Percentiles rank a stretch among this genome's conserved stretches.
These are phyloP conservation scores for Drosophila setosimentum DNA, from an alignment of 2,888 invertebrate genomes.

Conservation along the genomic window DNA sequence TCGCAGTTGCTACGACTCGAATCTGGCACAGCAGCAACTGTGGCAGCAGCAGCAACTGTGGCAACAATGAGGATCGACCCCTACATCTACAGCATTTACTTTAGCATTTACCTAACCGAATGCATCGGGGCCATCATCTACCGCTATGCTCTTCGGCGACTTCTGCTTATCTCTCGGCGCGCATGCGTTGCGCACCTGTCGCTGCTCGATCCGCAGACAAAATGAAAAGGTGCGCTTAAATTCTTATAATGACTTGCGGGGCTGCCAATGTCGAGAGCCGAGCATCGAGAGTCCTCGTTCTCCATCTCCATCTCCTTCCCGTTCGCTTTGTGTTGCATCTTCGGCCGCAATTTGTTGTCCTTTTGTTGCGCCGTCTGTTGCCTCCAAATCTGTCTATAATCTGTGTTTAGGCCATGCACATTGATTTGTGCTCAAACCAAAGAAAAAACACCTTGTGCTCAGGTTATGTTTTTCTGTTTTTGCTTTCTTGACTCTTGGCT, in stretches of 20 bases:
- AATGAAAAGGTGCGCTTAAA: constrained; percentile 80
- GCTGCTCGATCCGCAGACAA: constrained; percentile 61
- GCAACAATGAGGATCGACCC: constrained; percentile 58
- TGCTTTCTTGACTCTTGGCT: constrained; percentile 2
- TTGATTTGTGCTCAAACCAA: constrained; percentile 51
- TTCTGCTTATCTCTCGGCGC: constrained; percentile 46
- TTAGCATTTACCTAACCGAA: constrained; percentile 14
- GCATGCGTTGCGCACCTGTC: constrained; percentile 72
- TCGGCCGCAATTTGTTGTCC: constrained; percentile 76
- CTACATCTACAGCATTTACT: constrained; percentile 25
- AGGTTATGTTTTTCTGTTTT: constrained; percentile 2
- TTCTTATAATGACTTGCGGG: constrained; percentile 78
- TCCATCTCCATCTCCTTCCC: constrained; percentile 9
- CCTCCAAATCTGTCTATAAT: constrained; percentile 78
- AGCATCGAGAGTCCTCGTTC: constrained; percentile 23
- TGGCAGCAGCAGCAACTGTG: constrained; percentile 22
- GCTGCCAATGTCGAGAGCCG: constrained; percentile 20
- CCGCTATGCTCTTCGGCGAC: constrained; percentile 62
- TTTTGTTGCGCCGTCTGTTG: constrained; percentile 69
- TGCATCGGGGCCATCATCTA: constrained; percentile 54
- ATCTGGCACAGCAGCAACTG: constrained; percentile 75
- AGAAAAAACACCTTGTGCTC: constrained; percentile 73
- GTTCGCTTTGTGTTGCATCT: constrained; percentile 60
- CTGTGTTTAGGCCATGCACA: constrained; percentile 69
- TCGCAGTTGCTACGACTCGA: constrained; percentile 37